Conservation (phyloP, 2,797 vertebrate species). For the Falco novaeseelandiae region DNA sequence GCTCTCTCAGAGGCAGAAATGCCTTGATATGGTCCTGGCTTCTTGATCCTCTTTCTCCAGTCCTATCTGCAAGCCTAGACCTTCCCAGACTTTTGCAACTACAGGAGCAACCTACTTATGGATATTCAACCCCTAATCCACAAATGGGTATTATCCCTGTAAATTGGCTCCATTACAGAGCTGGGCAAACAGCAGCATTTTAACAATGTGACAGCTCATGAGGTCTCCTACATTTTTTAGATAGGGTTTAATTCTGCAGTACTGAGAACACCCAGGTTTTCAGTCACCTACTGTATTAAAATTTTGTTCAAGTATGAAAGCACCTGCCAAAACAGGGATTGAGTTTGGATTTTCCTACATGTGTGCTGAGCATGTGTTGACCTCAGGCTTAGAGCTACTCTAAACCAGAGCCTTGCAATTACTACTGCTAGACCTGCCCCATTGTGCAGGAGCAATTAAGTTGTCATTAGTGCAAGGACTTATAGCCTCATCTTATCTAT, state of each 20-base stretch:
- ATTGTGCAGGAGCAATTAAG: background rate
- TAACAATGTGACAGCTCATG: background rate
- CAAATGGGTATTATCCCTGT: background rate
- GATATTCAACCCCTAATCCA: background rate
- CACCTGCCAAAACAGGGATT: background rate
- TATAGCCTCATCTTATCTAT: background rate
- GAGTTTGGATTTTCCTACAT: background rate
- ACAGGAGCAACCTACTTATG: rapidly evolving
- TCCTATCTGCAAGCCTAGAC: background rate
- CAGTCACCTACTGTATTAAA: background rate
- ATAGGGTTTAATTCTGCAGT: background rate
- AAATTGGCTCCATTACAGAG: background rate
- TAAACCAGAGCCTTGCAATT: background rate
- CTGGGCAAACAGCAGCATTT: background rate
- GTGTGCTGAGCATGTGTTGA: background rate
- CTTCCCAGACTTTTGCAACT: background rate
- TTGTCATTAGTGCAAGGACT: background rate
- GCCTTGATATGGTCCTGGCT: rapidly evolving
- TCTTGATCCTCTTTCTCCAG: background rate
- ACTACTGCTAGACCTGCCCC: background rate
- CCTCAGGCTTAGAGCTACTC: background rate
- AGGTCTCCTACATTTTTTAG: background rate
- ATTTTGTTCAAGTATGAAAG: background rate
- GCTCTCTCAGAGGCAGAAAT: background rate
- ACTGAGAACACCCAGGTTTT: background rate